A percentile compares a stretch with the other conserved stretches of the same genome.
phyloP scores from a whole-genome alignment of 2,888 invertebrate genomes.

The Heliconius hortense region DNA sequence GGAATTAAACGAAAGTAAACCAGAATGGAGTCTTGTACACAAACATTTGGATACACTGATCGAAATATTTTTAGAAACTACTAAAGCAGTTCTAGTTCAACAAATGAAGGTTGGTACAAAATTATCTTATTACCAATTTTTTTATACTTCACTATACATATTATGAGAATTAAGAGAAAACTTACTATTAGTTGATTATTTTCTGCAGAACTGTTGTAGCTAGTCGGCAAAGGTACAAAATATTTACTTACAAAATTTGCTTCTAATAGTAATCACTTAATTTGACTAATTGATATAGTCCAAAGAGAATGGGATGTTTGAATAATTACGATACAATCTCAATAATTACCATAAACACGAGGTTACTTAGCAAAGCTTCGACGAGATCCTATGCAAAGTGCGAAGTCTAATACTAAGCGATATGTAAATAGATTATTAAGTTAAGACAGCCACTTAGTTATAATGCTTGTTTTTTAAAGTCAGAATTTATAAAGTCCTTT shows the following conservation, averaged over 20 bases:
- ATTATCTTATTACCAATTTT: not conserved
- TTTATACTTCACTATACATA: not conserved
- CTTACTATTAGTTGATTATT: too few relatives aligned
- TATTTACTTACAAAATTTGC: not conserved
- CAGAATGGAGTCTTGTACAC: slow-evolving; percentile 67
- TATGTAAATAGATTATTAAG: not conserved
- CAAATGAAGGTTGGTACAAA: slow-evolving; percentile 78
- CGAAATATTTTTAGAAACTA: slow-evolving; percentile 81
- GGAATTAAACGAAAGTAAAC: slow-evolving; percentile 70
- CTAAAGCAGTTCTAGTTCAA: slow-evolving; percentile 80
- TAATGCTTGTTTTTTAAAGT: not conserved
- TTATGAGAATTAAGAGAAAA: not conserved
- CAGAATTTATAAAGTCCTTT: not conserved
- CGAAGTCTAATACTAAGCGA: not conserved
- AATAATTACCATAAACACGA: slow-evolving; percentile 38
- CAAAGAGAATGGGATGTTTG: slow-evolving; percentile 35
- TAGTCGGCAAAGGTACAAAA: not conserved
- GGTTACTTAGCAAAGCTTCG: slow-evolving; percentile 32
- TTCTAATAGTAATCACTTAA: not conserved
- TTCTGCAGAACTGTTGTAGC: not conserved
- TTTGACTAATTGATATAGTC: slow-evolving; percentile 24
- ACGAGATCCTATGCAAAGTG: slow-evolving; percentile 27
- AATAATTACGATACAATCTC: slow-evolving; percentile 38
- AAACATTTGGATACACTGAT: slow-evolving; percentile 78
- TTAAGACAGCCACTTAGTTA: too few relatives aligned